Evolutionary conservation across 2,113 vertebrate genomes (phyloP).

Genomic region (Verasper variegatus): DNA sequence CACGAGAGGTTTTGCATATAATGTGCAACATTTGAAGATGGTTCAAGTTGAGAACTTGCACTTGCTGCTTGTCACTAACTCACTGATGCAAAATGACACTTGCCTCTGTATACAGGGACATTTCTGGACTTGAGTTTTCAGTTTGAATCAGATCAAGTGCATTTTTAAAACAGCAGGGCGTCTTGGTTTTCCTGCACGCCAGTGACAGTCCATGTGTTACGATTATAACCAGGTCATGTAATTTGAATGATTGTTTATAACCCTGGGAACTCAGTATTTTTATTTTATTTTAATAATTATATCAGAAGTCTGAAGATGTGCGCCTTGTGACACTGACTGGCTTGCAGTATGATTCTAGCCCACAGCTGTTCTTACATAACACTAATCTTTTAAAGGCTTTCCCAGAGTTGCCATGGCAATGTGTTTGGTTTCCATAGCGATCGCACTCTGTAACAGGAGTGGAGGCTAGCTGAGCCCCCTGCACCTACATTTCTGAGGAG

Average conservation of each 20-base stretch:
- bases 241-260: no score
- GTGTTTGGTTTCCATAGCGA: slow-evolving; percentile 78
- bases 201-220: not conserved
- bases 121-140: not conserved
- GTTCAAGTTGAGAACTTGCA: not conserved
- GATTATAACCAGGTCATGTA: no score
- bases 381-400: slow-evolving; percentile 45
- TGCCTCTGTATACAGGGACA: not conserved
- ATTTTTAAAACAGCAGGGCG: not conserved
- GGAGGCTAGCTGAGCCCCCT: slow-evolving; percentile 33
- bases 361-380: slow-evolving; percentile 76
- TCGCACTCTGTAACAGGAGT: slow-evolving; percentile 47
- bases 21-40: not conserved
- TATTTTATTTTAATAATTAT: no score
- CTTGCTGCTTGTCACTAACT: not conserved
- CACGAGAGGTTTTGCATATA: no score
- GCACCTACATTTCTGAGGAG: slow-evolving; percentile 51
- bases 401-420: slow-evolving; percentile 79
- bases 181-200: not conserved
- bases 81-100: not conserved
- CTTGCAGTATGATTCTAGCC: slow-evolving; percentile 39
- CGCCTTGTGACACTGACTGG: slow-evolving; percentile 26
- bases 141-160: not conserved
- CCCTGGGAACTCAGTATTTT: no score
- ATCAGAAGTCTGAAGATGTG: not conserved